These are phyloP conservation scores for Thermophis baileyi DNA, from an alignment of 2,113 vertebrate genomes.

Conservation along the genomic window DNA sequence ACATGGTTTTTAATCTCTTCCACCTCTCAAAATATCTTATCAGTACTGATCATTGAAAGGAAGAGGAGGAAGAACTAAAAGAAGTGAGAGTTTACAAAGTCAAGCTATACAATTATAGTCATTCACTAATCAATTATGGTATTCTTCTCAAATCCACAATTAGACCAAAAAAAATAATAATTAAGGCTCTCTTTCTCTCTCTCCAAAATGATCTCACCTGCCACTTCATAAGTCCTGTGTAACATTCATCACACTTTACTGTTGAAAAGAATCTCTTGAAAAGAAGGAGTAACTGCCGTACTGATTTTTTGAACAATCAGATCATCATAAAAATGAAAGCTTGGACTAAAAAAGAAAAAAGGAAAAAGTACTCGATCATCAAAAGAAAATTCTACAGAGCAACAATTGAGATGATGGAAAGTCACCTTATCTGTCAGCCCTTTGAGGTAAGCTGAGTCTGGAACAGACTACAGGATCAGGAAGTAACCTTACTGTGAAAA, in stretches of 20 bases:
- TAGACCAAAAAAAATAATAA: neutral
- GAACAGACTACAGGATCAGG: neutral
- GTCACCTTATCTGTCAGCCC: neutral
- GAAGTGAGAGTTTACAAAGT: constrained; percentile 18
- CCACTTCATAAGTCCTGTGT: neutral
- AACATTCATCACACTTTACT: neutral
- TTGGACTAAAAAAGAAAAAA: neutral
- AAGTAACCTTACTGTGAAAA: neutral
- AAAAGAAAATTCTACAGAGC: neutral
- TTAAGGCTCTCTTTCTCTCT: neutral
- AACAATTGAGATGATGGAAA: neutral
- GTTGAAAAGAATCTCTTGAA: neutral
- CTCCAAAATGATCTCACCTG: neutral
- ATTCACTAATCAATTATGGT: neutral
- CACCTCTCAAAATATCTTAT: constrained; percentile 17
- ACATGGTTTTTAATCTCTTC: constrained; percentile 54
- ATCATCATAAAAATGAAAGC: neutral
- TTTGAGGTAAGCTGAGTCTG: neutral
- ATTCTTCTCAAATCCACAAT: neutral
- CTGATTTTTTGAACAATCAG: neutral
- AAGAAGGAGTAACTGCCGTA: neutral
- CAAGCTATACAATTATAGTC: neutral
- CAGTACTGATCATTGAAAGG: constrained; percentile 44
- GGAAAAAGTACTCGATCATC: neutral
- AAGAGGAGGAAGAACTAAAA: neutral